A percentile compares a stretch with the other conserved stretches of the same genome.
Conservation (phyloP, 2,113 vertebrate species). For the Pyrgilauda ruficollis region DNA sequence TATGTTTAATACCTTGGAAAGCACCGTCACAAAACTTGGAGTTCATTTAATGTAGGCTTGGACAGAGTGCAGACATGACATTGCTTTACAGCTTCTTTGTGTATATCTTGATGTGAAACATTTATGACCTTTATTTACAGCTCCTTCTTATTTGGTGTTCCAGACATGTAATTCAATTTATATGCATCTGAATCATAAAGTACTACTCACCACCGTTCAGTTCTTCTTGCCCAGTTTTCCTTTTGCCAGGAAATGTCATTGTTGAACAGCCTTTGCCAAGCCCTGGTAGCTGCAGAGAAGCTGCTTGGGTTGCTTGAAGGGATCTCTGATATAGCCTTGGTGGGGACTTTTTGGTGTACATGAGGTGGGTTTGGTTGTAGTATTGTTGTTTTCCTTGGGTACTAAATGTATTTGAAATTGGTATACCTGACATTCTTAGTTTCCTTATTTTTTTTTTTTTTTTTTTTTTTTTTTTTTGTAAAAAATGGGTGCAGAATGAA, state of each 20-base stretch:
- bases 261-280: background rate
- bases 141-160: background rate
- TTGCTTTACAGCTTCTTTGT: background rate
- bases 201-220: background rate
- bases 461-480: background rate
- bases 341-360: fast-evolving
- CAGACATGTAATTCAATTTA: background rate
- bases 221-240: background rate
- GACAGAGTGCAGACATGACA: background rate
- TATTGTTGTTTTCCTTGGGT: background rate
- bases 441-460: background rate
- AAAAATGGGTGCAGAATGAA: background rate
- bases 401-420: background rate
- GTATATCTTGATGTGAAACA: background rate
- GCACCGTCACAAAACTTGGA: background rate
- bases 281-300: background rate
- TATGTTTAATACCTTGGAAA: background rate
- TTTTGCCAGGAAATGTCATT: background rate
- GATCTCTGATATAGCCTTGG: background rate
- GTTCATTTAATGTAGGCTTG: background rate
- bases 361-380: background rate
- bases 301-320: background rate
- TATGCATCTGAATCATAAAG: background rate
- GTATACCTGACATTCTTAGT: background rate
- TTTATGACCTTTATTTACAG: slow-evolving; percentile 37